Percentiles rank a stretch among this genome's conserved stretches.
Evolutionary conservation across 2,113 vertebrate genomes (phyloP).

Genomic region (Aplodontia rufa): DNA sequence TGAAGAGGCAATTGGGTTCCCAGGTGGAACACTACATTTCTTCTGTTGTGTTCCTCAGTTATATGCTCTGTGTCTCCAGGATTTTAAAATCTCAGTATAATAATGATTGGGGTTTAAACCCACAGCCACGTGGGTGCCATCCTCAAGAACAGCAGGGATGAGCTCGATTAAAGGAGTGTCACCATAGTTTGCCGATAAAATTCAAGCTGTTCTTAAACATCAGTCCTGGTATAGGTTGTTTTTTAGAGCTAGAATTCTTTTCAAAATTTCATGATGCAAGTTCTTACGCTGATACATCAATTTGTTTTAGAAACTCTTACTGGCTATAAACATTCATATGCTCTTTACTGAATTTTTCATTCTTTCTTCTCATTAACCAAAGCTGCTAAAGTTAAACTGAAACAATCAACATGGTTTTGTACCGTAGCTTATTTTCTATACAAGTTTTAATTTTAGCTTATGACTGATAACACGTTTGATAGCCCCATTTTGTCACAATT

Average conservation of each 20-base stretch:
- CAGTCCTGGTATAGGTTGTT: not conserved
- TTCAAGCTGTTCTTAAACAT: conserved; percentile 66
- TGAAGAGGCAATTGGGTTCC: conserved; percentile 5
- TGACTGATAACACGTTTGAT: not conserved
- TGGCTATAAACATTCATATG: conserved; percentile 21
- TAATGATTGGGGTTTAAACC: conserved; percentile 49
- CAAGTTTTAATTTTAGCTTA: conserved; percentile 13
- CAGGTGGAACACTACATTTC: not conserved
- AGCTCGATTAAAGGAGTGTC: conserved; percentile 57
- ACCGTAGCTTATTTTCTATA: not conserved
- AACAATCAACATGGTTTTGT: not conserved
- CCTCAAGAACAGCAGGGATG: conserved; percentile 38
- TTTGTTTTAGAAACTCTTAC: not conserved
- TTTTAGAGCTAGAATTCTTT: conserved; percentile 40
- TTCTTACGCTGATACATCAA: not conserved
- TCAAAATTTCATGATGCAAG: conserved; percentile 20
- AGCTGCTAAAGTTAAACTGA: not conserved
- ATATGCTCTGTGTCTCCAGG: conserved; percentile 12
- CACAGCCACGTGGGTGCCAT: conserved; percentile 16
- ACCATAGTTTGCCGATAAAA: conserved; percentile 45
- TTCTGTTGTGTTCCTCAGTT: conserved; percentile 1
- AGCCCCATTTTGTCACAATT: not conserved
- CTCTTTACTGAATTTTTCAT: not conserved
- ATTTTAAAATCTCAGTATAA: conserved; percentile 37
- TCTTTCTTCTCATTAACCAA: conserved; percentile 17